Evolutionary conservation across 2,113 vertebrate species (phyloP).

Genomic region (Bubo blakistoni): DNA sequence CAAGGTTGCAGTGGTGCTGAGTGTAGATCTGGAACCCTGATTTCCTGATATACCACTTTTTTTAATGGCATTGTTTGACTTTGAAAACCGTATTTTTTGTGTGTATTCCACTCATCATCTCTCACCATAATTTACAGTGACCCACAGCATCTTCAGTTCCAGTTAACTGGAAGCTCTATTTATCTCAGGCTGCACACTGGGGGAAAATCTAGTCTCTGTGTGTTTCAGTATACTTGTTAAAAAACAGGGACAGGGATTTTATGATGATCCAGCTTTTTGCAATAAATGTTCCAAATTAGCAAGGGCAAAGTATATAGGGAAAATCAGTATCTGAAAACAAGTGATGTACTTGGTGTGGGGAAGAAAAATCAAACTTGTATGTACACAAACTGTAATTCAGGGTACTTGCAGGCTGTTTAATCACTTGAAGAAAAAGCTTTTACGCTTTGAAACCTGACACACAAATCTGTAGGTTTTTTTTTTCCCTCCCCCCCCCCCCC

Average conservation of each 20-base stretch:
- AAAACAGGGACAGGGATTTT: neutral
- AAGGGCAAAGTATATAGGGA: neutral
- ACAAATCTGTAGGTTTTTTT: neutral
- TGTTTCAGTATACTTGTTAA: neutral
- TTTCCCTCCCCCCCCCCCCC: accelerated
- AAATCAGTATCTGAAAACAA: neutral
- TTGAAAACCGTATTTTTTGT: neutral
- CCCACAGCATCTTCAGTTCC: neutral
- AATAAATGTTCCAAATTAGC: neutral
- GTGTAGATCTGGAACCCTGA: neutral
- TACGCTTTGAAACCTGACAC: slow-evolving; percentile 16
- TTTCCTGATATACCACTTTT: neutral
- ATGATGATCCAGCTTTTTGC: neutral
- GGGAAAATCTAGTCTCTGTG: accelerated
- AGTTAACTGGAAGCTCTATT: neutral
- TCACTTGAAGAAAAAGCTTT: neutral
- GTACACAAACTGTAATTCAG: neutral
- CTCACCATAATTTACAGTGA: neutral
- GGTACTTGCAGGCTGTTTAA: neutral
- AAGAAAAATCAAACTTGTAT: neutral
- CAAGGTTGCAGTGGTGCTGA: neutral
- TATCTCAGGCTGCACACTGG: neutral
- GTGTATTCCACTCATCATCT: neutral
- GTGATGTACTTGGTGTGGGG: neutral
- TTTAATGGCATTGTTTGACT: neutral